A percentile compares a stretch with the other conserved stretches of the same genome.
Evolutionary conservation across 2,797 vertebrate species (phyloP).

Genomic region (Furcifer pardalis): DNA sequence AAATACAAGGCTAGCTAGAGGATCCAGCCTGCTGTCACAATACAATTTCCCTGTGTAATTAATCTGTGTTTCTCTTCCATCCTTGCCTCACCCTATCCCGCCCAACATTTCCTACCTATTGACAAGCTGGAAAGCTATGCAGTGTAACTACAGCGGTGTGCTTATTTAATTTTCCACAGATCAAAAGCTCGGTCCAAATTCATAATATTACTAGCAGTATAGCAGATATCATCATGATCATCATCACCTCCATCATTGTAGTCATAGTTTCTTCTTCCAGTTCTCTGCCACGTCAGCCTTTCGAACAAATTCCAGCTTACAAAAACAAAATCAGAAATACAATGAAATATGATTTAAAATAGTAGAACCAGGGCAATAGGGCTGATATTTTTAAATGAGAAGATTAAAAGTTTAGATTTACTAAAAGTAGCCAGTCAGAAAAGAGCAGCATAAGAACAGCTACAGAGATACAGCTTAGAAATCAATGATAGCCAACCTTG

Average conservation of each 20-base stretch:
- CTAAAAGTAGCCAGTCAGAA: neutral
- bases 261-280: too few species aligned
- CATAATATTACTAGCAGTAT: neutral
- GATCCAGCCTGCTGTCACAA: neutral
- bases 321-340: neutral
- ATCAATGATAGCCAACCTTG: too few species aligned
- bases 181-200: neutral
- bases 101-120: neutral
- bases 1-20: conserved; percentile 16
- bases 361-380: neutral
- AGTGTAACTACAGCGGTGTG: neutral
- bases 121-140: neutral
- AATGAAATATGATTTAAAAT: neutral
- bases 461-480: neutral
- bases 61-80: neutral
- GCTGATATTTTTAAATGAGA: neutral
- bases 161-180: neutral
- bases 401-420: neutral
- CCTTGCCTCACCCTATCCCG: neutral
- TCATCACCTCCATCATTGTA: too few species aligned
- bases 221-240: too few species aligned
- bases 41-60: neutral
- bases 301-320: neutral
- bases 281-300: neutral
- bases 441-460: neutral